These are phyloP conservation scores for Apis dorsata DNA, from an alignment of 1,140 invertebrate species.

Conservation along the genomic window DNA sequence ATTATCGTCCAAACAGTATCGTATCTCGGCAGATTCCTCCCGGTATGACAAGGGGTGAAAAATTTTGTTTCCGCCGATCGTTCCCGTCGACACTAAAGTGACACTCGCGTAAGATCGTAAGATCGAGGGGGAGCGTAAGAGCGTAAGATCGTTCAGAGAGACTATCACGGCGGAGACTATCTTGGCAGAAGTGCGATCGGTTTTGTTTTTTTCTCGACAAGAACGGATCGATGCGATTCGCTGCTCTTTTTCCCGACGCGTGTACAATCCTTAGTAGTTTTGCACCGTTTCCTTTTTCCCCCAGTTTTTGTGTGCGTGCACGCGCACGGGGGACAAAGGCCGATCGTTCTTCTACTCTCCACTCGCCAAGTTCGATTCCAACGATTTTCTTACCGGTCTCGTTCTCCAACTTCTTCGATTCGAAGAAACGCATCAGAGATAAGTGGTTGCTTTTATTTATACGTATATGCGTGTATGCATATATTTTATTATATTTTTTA, in stretches of 20 bases:
- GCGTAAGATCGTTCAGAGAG: conserved; percentile 12
- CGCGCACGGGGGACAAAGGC: not conserved
- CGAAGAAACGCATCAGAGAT: too few relatives aligned
- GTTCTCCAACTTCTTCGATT: too few relatives aligned
- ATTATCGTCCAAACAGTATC: not conserved
- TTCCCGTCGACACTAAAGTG: too few relatives aligned
- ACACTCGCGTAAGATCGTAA: not conserved
- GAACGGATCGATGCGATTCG: conserved; percentile 34
- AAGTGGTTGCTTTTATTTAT: too few relatives aligned
- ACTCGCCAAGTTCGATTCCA: too few relatives aligned
- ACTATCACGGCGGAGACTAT: not conserved
- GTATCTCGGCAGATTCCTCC: not conserved
- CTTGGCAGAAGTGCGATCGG: conserved; percentile 22
- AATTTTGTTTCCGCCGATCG: not conserved
- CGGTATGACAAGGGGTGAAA: not conserved
- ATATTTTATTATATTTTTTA: too few relatives aligned
- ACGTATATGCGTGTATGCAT: too few relatives aligned
- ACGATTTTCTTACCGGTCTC: too few relatives aligned
- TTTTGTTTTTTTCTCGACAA: conserved; percentile 29
- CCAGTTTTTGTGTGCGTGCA: not conserved
- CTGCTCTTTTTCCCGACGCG: conserved; percentile 3
- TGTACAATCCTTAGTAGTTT: conserved; percentile 24
- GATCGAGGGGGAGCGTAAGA: not conserved
- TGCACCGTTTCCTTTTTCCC: conserved; percentile 6
- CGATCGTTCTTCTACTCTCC: not conserved